phyloP scores from a whole-genome alignment of 2,888 invertebrate species.

The Agonum fuliginosum region DNA sequence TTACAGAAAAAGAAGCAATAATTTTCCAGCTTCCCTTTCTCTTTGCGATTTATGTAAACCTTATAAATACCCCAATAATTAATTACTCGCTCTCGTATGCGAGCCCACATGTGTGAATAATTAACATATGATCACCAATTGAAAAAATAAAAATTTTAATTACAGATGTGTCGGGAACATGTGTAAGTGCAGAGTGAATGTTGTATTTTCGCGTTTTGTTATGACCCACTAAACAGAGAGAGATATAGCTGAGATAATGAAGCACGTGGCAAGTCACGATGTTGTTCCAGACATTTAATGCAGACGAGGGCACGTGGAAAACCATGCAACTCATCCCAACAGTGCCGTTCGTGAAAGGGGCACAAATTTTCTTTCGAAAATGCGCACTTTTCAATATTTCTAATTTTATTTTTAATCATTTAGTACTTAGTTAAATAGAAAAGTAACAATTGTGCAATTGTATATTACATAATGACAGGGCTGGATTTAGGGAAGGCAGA shows the following conservation, averaged over 20 bases:
- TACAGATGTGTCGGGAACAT: conserved; percentile 18
- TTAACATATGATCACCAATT: not conserved
- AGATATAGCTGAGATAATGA: not conserved
- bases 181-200: conserved; percentile 38
- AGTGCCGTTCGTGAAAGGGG: conserved; percentile 26
- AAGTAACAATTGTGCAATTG: too few species aligned
- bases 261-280: conserved; percentile 55
- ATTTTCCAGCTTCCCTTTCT: not conserved
- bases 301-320: conserved; percentile 46
- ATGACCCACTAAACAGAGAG: conserved; percentile 11
- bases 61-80: not conserved
- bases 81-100: not conserved
- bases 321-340: conserved; percentile 25
- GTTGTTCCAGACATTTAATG: conserved; percentile 47
- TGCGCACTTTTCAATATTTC: not conserved
- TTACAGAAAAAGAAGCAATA: too few species aligned
- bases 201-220: conserved; percentile 19
- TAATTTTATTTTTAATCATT: too few species aligned
- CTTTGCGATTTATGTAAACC: not conserved
- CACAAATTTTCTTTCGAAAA: not conserved
- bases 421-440: too few species aligned
- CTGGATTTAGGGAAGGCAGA: too few species aligned
- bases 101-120: too few species aligned
- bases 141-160: conserved; percentile 7
- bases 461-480: too few species aligned